A percentile compares a stretch with the other conserved stretches of the same genome.
Conservation (phyloP, 2,888 invertebrate species). For the Drosophila peninsularis region DNA sequence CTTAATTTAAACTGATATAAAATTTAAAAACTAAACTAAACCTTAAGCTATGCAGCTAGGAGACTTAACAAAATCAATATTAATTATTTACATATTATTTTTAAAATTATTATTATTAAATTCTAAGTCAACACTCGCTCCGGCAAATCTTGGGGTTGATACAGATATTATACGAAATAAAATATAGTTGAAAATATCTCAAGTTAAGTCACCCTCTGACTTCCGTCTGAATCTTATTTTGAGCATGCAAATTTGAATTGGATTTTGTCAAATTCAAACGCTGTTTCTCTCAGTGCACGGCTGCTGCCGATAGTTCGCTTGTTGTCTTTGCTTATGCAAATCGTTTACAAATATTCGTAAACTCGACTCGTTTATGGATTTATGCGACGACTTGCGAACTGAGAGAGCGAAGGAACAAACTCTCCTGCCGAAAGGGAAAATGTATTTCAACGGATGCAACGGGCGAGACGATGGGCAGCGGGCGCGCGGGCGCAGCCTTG, state of each 20-base stretch:
- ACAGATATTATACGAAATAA: not conserved
- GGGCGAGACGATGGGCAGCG: not conserved
- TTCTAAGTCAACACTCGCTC: too few species aligned
- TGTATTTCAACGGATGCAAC: conserved; percentile 6
- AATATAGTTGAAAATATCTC: not conserved
- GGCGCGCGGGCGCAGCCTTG: not conserved
- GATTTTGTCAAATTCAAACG: not conserved
- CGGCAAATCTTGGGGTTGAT: too few species aligned
- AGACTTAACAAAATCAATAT: too few species aligned
- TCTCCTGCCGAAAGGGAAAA: conserved; percentile 19
- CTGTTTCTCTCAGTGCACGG: conserved; percentile 1
- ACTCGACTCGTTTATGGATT: conserved; percentile 66
- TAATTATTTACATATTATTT: too few species aligned
- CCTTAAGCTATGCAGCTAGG: too few species aligned
- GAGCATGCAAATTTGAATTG: not conserved
- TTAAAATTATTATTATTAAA: too few species aligned
- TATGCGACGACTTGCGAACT: conserved; percentile 47
- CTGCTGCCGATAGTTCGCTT: not conserved
- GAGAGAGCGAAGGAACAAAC: not conserved
- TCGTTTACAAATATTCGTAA: conserved; percentile 55
- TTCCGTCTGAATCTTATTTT: not conserved
- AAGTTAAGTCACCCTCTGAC: not conserved
- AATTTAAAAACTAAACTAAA: too few species aligned
- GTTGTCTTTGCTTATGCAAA: conserved; percentile 58
- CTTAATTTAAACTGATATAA: too few species aligned